Conservation (phyloP, 2,888 invertebrate species). For the Panopea generosa region DNA sequence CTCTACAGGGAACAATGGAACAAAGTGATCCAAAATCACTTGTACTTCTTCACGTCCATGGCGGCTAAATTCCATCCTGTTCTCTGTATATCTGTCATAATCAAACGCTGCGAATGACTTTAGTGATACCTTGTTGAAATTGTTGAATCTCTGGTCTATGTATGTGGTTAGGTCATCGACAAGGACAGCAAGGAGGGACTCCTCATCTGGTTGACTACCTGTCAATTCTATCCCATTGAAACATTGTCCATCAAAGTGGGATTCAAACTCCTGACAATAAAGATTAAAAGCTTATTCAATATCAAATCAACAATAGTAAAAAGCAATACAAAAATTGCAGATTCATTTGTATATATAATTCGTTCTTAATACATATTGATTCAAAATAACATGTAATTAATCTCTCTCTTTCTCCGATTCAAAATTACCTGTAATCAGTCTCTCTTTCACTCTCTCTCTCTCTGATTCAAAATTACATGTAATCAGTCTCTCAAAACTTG, state of each 20-base stretch:
- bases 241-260: neutral
- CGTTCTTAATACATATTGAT: too few species aligned
- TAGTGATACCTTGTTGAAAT: conserved; percentile 12
- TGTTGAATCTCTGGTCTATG: conserved; percentile 1
- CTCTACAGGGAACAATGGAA: neutral
- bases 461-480: too few species aligned
- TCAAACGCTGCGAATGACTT: neutral
- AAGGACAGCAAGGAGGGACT: neutral
- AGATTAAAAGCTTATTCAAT: neutral
- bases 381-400: too few species aligned
- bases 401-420: too few species aligned
- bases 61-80: neutral
- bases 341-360: too few species aligned
- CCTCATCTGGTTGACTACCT: neutral
- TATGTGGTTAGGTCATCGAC: neutral
- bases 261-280: neutral
- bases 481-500: too few species aligned
- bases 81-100: neutral
- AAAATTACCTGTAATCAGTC: too few species aligned
- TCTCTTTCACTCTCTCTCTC: too few species aligned
- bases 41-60: neutral
- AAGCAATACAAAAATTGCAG: neutral
- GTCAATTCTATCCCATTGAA: neutral
- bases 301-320: neutral
- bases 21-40: neutral